Percentiles rank a stretch among this genome's conserved stretches.
Evolutionary conservation across 2,113 vertebrate species (phyloP).

Genomic region (Willisornis vidua): DNA sequence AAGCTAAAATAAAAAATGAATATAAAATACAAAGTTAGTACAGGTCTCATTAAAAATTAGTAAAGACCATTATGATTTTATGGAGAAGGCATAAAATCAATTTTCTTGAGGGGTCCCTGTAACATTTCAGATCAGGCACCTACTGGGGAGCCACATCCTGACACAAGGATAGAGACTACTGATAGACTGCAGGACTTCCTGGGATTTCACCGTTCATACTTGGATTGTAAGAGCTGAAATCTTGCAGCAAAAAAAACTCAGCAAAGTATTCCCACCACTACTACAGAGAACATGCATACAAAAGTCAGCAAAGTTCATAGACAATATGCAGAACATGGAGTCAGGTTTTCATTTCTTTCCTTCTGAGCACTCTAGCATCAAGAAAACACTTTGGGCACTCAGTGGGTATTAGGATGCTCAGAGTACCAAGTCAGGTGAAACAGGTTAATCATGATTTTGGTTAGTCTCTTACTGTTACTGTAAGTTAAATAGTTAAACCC

Average conservation of each 20-base stretch:
- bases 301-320: not conserved
- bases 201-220: not conserved
- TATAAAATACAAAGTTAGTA: no score
- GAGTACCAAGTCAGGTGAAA: not conserved
- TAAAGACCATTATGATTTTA: no score
- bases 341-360: not conserved
- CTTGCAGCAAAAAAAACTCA: not conserved
- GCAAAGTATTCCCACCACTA: not conserved
- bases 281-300: not conserved
- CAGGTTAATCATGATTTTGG: not conserved
- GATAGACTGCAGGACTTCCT: not conserved
- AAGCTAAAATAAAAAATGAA: no score
- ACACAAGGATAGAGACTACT: not conserved
- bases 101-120: no score
- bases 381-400: not conserved
- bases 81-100: no score
- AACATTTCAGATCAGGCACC: not conserved
- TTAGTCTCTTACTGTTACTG: not conserved
- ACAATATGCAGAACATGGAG: rapidly evolving
- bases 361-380: not conserved
- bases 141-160: not conserved
- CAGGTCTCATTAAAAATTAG: no score
- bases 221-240: not conserved
- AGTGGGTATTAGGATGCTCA: not conserved
- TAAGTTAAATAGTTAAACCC: not conserved